Evolutionary conservation across 1,140 invertebrate species (phyloP).

Genomic region (Eupeodes corollae): DNA sequence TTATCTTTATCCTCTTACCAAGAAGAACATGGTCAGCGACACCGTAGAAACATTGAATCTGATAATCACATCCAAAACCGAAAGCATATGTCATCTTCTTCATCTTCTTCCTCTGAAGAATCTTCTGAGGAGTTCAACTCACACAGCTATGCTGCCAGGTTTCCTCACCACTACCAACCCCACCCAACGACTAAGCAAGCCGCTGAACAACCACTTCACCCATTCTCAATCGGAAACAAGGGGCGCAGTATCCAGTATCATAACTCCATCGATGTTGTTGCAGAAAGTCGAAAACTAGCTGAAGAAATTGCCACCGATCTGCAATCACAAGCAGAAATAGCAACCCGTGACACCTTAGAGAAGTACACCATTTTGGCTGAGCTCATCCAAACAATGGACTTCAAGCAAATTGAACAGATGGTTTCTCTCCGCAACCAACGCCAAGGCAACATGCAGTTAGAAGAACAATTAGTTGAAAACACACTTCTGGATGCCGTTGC

Average conservation of each 20-base stretch:
- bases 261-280: conserved; percentile 19
- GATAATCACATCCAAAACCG: background rate
- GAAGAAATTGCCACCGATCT: conserved; percentile 46
- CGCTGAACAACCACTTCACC: conserved; percentile 39
- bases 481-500: conserved; percentile 46
- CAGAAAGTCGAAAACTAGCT: conserved; percentile 40
- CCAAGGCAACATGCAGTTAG: conserved; percentile 21
- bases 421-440: conserved; percentile 2
- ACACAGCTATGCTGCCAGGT: conserved; percentile 4
- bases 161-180: conserved; percentile 16
- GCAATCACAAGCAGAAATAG: conserved; percentile 44
- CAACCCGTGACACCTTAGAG: conserved; percentile 43
- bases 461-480: conserved; percentile 8
- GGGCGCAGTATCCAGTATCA: conserved; percentile 37
- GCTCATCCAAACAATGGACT: conserved; percentile 47
- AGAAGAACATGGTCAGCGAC: background rate
- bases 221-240: conserved; percentile 42
- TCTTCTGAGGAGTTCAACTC: background rate
- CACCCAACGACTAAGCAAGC: conserved; percentile 39
- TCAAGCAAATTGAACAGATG: conserved; percentile 41
- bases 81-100: background rate
- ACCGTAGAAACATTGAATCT: background rate
- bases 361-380: conserved; percentile 49
- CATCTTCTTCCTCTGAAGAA: background rate
- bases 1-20: too few species aligned